Percentiles rank a stretch among this genome's conserved stretches.
These are phyloP conservation scores for Microctenopoma steveboyesi DNA, from an alignment of 2,797 vertebrate species.

Conservation along the genomic window DNA sequence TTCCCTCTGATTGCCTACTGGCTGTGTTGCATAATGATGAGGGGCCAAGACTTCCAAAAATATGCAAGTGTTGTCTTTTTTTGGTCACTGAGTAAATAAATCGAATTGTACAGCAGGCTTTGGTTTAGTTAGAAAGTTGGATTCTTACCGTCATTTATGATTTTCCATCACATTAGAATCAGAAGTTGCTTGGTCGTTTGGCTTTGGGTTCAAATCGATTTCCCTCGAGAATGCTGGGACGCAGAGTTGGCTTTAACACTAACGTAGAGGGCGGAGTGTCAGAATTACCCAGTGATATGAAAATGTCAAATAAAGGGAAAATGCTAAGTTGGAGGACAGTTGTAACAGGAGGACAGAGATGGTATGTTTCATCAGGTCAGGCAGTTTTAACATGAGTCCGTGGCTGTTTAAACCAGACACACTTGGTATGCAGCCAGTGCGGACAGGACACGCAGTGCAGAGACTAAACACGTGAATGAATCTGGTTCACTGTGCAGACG, in stretches of 20 bases:
- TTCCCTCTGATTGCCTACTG: slow-evolving; percentile 59
- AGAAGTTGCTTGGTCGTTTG: background rate
- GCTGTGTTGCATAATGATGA: slow-evolving; percentile 84
- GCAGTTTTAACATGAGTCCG: slow-evolving; percentile 44
- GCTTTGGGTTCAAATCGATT: slow-evolving; percentile 10
- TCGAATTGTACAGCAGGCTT: slow-evolving; percentile 92
- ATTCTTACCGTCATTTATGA: slow-evolving; percentile 25
- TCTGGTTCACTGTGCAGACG: slow-evolving; percentile 11
- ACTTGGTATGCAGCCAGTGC: slow-evolving; percentile 4
- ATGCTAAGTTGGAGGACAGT: slow-evolving; percentile 2
- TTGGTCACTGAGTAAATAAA: slow-evolving; percentile 89
- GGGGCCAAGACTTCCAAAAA: slow-evolving; percentile 91
- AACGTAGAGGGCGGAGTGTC: background rate
- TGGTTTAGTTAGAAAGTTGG: slow-evolving; percentile 79
- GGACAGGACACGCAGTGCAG: background rate
- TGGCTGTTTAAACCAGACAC: slow-evolving; percentile 18
- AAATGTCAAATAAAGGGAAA: background rate
- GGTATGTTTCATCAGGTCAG: slow-evolving; percentile 18
- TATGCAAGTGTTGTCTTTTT: slow-evolving; percentile 99
- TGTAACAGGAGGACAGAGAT: slow-evolving; percentile 1
- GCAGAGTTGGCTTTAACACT: slow-evolving; percentile 5
- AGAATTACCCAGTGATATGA: background rate
- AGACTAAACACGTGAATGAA: background rate
- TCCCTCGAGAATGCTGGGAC: slow-evolving; percentile 18
- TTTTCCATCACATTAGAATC: slow-evolving; percentile 21